Conservation (phyloP, 2,113 vertebrate species). For the Ochotona curzoniae region DNA sequence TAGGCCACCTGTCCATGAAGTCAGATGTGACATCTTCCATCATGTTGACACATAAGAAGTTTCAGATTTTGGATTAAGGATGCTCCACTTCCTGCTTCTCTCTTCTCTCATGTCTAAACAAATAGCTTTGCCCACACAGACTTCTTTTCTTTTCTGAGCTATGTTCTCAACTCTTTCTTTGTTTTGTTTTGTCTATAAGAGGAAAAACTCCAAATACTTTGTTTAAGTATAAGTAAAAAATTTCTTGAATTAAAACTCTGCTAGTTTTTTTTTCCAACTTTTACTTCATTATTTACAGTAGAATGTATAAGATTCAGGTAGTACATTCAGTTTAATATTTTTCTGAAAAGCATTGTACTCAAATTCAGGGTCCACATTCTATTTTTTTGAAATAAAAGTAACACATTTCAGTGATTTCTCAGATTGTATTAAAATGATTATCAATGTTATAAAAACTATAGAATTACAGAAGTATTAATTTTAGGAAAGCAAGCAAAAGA, state of each 20-base stretch:
- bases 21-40: not conserved
- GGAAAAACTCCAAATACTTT: not conserved
- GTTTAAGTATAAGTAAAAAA: slow-evolving; percentile 27
- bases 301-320: not conserved
- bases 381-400: slow-evolving; percentile 32
- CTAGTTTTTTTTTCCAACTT: slow-evolving; percentile 22
- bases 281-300: not conserved
- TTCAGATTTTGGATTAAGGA: not conserved
- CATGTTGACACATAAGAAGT: not conserved
- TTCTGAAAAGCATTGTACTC: not conserved
- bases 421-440: not conserved
- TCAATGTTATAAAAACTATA: not conserved
- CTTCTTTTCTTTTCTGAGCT: not conserved
- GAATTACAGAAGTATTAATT: slow-evolving; percentile 7
- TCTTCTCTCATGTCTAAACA: not conserved
- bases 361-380: not conserved
- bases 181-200: not conserved
- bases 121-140: not conserved
- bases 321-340: not conserved
- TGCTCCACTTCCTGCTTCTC: not conserved
- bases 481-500: slow-evolving; percentile 13
- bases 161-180: not conserved
- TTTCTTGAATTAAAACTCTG: slow-evolving; percentile 10
- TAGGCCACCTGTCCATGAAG: not conserved
- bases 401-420: slow-evolving; percentile 22